A percentile compares a stretch with the other conserved stretches of the same genome.
Conservation (phyloP, 2,113 vertebrate species). For the Lynx canadensis region DNA sequence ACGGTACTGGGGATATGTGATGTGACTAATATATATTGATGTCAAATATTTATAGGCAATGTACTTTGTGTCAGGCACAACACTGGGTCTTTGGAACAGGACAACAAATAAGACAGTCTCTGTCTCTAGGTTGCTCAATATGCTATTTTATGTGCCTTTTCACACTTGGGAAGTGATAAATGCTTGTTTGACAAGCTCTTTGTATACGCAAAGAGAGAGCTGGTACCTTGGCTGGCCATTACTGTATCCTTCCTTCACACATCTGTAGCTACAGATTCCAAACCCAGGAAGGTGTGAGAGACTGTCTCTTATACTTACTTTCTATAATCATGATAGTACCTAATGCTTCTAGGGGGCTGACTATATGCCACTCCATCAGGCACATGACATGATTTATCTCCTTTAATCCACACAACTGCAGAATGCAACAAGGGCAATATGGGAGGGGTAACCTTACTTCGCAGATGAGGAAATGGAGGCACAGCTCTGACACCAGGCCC, state of each 20-base stretch:
- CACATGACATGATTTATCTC: neutral
- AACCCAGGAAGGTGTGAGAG: neutral
- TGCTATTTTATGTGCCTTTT: neutral
- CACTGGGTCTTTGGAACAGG: neutral
- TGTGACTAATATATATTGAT: neutral
- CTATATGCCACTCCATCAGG: neutral
- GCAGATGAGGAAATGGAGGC: neutral
- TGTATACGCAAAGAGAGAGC: neutral
- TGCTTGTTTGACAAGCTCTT: neutral
- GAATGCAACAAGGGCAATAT: neutral
- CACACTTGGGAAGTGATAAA: neutral
- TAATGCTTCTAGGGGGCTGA: neutral
- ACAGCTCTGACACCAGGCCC: neutral
- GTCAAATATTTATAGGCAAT: constrained; percentile 14
- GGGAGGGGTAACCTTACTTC: neutral
- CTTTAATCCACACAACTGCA: neutral
- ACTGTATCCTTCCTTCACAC: neutral
- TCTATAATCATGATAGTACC: neutral
- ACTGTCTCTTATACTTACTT: neutral
- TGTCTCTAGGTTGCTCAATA: neutral
- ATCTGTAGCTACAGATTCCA: neutral
- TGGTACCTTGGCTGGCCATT: neutral
- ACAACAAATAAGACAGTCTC: neutral
- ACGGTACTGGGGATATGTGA: neutral
- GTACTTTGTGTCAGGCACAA: neutral